These are phyloP conservation scores for Sardina pilchardus DNA, from an alignment of 2,113 vertebrate species.

Conservation along the genomic window DNA sequence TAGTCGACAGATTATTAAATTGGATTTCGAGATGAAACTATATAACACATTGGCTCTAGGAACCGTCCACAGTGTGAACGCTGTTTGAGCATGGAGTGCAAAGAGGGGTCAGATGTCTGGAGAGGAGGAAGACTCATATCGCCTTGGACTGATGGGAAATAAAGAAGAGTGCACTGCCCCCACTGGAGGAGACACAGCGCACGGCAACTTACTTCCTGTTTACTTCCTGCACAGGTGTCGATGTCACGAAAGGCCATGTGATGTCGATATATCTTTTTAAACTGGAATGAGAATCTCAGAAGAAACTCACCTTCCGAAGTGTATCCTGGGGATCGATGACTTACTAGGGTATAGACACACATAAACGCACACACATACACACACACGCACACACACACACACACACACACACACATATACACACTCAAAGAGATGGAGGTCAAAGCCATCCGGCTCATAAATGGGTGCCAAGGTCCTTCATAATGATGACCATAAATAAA, in stretches of 20 bases:
- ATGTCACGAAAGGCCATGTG: background rate
- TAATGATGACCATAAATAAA: slow-evolving; percentile 52
- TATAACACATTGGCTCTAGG: background rate
- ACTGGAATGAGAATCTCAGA: background rate
- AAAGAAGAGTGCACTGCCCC: background rate
- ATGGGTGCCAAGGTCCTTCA: slow-evolving; percentile 42
- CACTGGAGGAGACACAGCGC: background rate
- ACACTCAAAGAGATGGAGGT: slow-evolving; percentile 31
- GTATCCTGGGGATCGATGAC: background rate
- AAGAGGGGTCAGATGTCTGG: background rate
- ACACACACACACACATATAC: background rate
- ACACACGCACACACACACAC: background rate
- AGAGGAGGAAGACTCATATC: background rate
- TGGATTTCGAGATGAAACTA: background rate
- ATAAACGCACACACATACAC: background rate
- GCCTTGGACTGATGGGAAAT: background rate
- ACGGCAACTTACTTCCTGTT: background rate
- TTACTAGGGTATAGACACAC: background rate
- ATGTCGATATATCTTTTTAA: background rate
- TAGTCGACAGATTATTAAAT: background rate
- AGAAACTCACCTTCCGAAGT: slow-evolving; percentile 13
- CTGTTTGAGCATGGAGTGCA: background rate
- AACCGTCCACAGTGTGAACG: background rate
- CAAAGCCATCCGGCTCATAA: slow-evolving; percentile 41
- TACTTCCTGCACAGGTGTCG: background rate